Evolutionary conservation across 2,888 invertebrate species (phyloP).

Genomic region (Cheilosia variabilis): DNA sequence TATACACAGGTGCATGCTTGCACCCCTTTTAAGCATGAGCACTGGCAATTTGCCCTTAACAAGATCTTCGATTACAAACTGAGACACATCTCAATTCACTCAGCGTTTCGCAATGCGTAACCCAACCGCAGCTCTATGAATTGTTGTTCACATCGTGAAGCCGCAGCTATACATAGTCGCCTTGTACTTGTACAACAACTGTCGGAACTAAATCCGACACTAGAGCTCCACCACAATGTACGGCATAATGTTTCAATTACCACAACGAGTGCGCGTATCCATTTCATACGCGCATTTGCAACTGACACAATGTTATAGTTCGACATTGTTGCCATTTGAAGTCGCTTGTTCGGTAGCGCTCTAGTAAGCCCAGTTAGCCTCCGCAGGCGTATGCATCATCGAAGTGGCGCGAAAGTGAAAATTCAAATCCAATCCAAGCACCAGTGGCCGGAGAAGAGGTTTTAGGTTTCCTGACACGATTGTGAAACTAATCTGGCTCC

Average conservation of each 20-base stretch:
- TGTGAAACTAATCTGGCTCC: constrained; percentile 35
- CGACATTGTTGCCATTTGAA: constrained; percentile 64
- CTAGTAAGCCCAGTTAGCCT: constrained; percentile 35
- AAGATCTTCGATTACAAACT: constrained; percentile 46
- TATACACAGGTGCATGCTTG: neutral
- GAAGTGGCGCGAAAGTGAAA: constrained; percentile 65
- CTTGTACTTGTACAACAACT: constrained; percentile 15
- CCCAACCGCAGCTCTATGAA: constrained; percentile 36
- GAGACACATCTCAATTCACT: constrained; percentile 36
- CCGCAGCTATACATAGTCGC: constrained; percentile 7
- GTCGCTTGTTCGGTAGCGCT: constrained; percentile 41
- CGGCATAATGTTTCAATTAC: constrained; percentile 73
- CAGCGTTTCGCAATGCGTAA: constrained; percentile 59
- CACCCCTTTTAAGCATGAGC: neutral
- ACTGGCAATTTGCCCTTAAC: constrained; percentile 42
- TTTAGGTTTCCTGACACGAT: constrained; percentile 57
- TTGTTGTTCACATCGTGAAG: constrained; percentile 40
- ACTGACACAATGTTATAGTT: constrained; percentile 43
- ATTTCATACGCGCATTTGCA: constrained; percentile 46
- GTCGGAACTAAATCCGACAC: constrained; percentile 62
- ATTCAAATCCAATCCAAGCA: constrained; percentile 66
- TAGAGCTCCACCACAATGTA: constrained; percentile 50
- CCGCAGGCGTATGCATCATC: neutral
- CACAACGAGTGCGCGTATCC: constrained; percentile 72
- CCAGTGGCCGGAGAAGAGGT: constrained; percentile 52